Evolutionary conservation across 92 coral and sea anemone species (phyloP), one percentile per base, ranked within the genome.

Genomic region (Epizoanthus fatuus): DNA sequence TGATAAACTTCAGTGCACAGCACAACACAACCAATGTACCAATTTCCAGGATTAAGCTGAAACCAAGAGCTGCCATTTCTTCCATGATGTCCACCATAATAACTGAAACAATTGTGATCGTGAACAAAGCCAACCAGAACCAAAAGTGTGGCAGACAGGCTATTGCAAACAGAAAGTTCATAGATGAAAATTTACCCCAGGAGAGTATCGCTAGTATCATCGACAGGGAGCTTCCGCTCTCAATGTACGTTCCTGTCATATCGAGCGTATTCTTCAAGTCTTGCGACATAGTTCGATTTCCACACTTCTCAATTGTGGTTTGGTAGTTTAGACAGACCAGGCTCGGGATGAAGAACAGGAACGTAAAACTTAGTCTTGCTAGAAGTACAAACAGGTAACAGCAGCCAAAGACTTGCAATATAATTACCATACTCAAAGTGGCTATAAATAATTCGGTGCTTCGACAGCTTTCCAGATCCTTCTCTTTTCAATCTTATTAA

Each of bases 1-100:
- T 70, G 20, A 88, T 83, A 78, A 93, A 93, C 53, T 86, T 93
- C n/a, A 91, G 82, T 20, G 93, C 93, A 44, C 94, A 90, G 52
- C 93, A 93, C n/a, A 93, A 15, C 25, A 93, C 15, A 37, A 83
- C 52, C 54, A 88, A 42, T 57, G 89, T 7, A 66, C 79, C 69
- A 17, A 89, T 72, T 75, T 89, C 93, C 5, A 93, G 74, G 6
- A 88, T 38, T 8, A 85, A 51, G 62, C 95, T 81, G 7, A 55
- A 84, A 1, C 97, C 97, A 63, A 93, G 86, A 65, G 42, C 81
- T 8, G 39, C 40, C 65, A 51, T 38, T 2, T 52, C 90, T 11
- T 72, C 69, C 32, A 53, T 52, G 45, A 85, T 47, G 74, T 79
- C 85, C 10, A 79, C 7, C 5, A 75, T 71, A 35, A 66, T 11